Conservation (phyloP, 2,888 invertebrate genomes). For the Azorinus chamasolen region DNA sequence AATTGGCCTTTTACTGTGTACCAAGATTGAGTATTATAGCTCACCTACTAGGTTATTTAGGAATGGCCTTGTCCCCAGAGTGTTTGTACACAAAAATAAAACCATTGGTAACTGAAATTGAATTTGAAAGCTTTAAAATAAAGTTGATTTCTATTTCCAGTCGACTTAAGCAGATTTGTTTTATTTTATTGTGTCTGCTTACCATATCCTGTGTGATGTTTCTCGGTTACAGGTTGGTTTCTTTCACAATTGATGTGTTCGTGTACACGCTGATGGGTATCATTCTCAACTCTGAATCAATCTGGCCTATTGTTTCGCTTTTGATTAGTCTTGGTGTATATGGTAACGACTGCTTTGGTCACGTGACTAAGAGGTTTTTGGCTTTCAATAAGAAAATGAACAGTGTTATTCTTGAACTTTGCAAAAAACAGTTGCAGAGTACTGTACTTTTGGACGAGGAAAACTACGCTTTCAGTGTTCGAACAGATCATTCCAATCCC, state of each 20-base stretch:
- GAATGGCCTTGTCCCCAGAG: conserved; percentile 69
- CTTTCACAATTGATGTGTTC: conserved; percentile 80
- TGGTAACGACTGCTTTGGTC: conserved; percentile 78
- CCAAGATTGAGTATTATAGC: conserved; percentile 80
- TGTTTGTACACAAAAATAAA: conserved; percentile 18
- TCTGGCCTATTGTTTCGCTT: conserved; percentile 78
- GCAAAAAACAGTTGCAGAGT: conserved; percentile 35
- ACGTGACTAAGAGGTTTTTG: conserved; percentile 78
- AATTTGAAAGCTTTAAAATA: conserved; percentile 39
- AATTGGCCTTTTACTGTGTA: conserved; percentile 78
- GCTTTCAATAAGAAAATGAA: conserved; percentile 80
- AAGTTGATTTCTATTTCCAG: conserved; percentile 28
- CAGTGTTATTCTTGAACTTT: conserved; percentile 62
- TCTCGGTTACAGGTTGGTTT: conserved; percentile 78
- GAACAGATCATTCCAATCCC: conserved; percentile 56
- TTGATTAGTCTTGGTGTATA: conserved; percentile 78
- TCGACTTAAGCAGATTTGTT: conserved; percentile 59
- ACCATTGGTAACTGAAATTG: conserved; percentile 18
- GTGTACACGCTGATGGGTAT: conserved; percentile 82
- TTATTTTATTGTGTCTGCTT: conserved; percentile 70
- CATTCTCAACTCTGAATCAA: conserved; percentile 79
- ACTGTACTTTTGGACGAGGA: conserved; percentile 22
- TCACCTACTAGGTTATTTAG: conserved; percentile 74
- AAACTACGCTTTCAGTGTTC: conserved; percentile 75
- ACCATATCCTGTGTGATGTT: conserved; percentile 76